Conservation (phyloP, 2,797 vertebrate species). For the Rhinoraja longicauda region DNA sequence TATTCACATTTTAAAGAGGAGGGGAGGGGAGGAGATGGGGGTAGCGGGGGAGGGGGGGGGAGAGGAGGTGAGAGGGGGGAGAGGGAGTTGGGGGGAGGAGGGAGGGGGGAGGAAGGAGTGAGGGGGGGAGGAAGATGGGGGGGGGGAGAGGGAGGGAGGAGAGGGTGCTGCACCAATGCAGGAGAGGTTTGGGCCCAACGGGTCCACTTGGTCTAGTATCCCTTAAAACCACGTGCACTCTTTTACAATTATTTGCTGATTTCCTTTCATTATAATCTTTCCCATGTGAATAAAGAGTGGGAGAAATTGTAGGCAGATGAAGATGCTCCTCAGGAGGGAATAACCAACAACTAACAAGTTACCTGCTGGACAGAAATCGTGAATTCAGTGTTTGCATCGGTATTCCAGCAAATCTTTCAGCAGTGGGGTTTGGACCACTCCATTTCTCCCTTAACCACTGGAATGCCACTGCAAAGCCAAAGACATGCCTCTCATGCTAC, state of each 20-base stretch:
- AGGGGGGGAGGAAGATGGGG: no score
- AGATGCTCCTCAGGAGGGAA: neutral
- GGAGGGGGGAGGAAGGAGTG: no score
- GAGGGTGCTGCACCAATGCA: no score
- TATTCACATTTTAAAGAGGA: no score
- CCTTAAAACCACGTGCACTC: no score
- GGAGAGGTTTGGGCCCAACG: no score
- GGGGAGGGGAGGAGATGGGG: no score
- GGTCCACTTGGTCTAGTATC: no score
- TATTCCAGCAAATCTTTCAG: neutral
- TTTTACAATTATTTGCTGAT: neutral
- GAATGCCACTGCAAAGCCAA: neutral
- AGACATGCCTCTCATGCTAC: neutral
- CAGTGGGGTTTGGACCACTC: neutral
- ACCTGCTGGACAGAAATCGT: neutral
- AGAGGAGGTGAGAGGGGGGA: no score
- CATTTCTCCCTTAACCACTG: neutral
- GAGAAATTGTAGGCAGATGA: neutral
- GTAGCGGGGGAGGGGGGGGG: no score
- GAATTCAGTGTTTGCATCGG: neutral
- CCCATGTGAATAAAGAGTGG: neutral
- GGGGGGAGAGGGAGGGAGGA: no score
- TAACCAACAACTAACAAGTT: neutral
- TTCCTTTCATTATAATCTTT: neutral
- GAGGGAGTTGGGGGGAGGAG: no score